Evolutionary conservation across 2,888 invertebrate species (phyloP).

Genomic region (Drosophila nigritarsus): DNA sequence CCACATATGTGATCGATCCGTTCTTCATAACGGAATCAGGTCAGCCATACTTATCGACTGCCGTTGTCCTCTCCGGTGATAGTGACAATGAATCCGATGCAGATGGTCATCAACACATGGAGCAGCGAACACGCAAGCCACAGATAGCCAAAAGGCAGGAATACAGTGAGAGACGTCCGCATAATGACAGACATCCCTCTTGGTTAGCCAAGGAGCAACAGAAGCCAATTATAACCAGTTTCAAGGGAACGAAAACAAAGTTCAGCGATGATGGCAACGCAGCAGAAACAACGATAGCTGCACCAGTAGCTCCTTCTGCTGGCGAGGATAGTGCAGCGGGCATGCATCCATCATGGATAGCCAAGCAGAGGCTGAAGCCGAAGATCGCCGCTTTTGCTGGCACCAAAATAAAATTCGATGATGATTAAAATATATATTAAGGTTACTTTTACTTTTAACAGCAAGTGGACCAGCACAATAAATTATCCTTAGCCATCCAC

Average conservation of each 20-base stretch:
- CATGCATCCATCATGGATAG: slow-evolving; percentile 85
- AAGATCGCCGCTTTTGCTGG: slow-evolving; percentile 82
- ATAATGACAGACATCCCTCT: slow-evolving; percentile 78
- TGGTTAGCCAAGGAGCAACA: slow-evolving; percentile 83
- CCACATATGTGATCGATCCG: slow-evolving; percentile 77
- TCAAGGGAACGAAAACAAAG: slow-evolving; percentile 81
- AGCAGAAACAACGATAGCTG: slow-evolving; percentile 1
- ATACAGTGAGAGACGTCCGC: neutral
- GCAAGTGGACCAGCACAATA: slow-evolving; percentile 6
- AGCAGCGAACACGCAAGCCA: slow-evolving; percentile 9
- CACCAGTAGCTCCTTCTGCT: neutral
- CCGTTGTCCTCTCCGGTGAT: slow-evolving; percentile 64
- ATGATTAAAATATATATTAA: slow-evolving; percentile 46
- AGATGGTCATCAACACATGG: slow-evolving; percentile 21
- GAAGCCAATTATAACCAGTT: slow-evolving; percentile 75
- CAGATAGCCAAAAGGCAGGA: neutral
- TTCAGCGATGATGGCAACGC: slow-evolving; percentile 73
- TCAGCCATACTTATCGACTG: slow-evolving; percentile 82
- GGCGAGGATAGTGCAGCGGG: slow-evolving; percentile 18
- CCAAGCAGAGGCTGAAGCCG: slow-evolving; percentile 83
- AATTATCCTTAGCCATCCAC: slow-evolving; percentile 58
- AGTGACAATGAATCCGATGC: slow-evolving; percentile 46
- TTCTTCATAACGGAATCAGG: slow-evolving; percentile 84
- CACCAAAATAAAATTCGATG: slow-evolving; percentile 82
- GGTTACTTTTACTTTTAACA: slow-evolving; percentile 42